These are phyloP conservation scores for Napeogenes sylphis DNA, from an alignment of 2,888 invertebrate genomes.

Conservation along the genomic window DNA sequence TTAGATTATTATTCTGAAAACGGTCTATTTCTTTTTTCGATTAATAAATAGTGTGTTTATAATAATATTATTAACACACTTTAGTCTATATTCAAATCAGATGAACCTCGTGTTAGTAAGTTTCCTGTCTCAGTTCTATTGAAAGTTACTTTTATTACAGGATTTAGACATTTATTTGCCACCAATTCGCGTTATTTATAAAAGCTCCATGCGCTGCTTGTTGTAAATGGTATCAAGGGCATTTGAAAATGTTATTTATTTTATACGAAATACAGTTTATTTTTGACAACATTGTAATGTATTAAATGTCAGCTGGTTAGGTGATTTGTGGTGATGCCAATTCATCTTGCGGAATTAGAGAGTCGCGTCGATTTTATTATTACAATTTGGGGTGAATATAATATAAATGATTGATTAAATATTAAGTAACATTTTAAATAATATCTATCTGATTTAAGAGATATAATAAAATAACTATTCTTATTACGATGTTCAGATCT, in stretches of 20 bases:
- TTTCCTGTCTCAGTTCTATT: slow-evolving; percentile 4
- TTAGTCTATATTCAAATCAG: too few species aligned
- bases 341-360: slow-evolving; percentile 63
- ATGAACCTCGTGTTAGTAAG: slow-evolving; percentile 1
- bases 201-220: background rate
- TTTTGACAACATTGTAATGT: slow-evolving; percentile 8
- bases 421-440: slow-evolving; percentile 9
- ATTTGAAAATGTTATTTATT: slow-evolving; percentile 2
- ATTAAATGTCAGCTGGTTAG: slow-evolving; percentile 34
- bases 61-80: too few species aligned
- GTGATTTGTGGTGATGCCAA: slow-evolving; percentile 63
- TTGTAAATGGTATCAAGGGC: background rate
- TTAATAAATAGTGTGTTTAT: too few species aligned
- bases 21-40: too few species aligned
- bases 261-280: background rate
- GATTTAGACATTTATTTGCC: too few species aligned
- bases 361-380: slow-evolving; percentile 47
- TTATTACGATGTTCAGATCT: too few species aligned
- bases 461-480: too few species aligned
- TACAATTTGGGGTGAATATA: slow-evolving; percentile 18
- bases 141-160: background rate
- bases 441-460: too few species aligned
- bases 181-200: background rate
- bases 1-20: too few species aligned
- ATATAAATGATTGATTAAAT: slow-evolving; percentile 35